Conservation (phyloP, 2,113 vertebrate species). For the Panurus biarmicus region DNA sequence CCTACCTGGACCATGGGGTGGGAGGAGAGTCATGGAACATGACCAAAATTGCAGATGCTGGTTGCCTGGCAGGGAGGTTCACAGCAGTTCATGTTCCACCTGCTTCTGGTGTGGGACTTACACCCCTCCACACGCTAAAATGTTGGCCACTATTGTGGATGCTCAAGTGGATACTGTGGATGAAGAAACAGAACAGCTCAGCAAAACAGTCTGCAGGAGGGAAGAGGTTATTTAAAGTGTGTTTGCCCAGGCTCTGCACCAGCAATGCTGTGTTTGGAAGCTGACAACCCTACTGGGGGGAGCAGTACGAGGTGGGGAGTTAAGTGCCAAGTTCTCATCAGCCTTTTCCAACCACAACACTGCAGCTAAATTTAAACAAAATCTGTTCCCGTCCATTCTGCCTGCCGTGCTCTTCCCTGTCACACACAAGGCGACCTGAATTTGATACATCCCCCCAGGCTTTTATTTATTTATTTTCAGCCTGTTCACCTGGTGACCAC, state of each 20-base stretch:
- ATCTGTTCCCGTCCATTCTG: constrained; percentile 32
- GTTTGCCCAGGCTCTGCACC: not conserved
- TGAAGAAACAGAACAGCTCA: not conserved
- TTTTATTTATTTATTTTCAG: not conserved
- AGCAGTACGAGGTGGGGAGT: not conserved
- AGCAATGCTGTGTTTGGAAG: not conserved
- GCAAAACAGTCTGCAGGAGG: not conserved
- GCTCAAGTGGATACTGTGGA: not conserved
- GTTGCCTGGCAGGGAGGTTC: not conserved
- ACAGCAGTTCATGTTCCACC: not conserved
- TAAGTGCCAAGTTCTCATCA: constrained; percentile 12
- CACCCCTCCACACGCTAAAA: not conserved
- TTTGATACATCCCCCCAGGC: not conserved
- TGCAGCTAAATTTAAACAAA: constrained; percentile 48
- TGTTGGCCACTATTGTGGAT: not conserved
- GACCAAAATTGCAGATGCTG: not conserved
- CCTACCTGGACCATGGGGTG: not conserved
- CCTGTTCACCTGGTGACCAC: not conserved
- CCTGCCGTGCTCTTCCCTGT: not conserved
- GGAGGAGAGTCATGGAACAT: not conserved
- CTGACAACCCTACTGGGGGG: not conserved
- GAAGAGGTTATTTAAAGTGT: not conserved
- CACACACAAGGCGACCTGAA: not conserved
- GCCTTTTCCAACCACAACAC: constrained; percentile 2
- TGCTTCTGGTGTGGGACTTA: not conserved